Conservation (phyloP, 2,888 invertebrate genomes). For the Caenorhabditis sp. region DNA sequence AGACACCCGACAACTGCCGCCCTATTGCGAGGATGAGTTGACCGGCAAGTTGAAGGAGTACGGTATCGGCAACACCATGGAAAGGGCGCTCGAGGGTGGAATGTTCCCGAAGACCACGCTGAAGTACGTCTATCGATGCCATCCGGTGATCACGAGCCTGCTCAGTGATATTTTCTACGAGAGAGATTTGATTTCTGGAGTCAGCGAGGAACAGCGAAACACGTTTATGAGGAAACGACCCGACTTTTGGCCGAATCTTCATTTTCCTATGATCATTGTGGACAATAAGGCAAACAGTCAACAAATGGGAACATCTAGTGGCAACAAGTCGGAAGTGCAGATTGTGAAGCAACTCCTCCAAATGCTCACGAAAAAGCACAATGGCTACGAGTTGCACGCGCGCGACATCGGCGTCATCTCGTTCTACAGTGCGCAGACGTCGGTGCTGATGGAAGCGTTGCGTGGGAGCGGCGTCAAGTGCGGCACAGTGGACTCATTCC, state of each 20-base stretch:
- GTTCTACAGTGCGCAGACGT: constrained; percentile 29
- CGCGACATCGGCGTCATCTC: constrained; percentile 25
- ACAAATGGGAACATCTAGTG: constrained; percentile 17
- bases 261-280: constrained; percentile 24
- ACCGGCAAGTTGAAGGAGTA: constrained; percentile 15
- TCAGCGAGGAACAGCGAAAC: constrained; percentile 1
- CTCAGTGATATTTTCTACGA: constrained; percentile 35
- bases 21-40: constrained; percentile 14
- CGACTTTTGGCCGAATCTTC: constrained; percentile 23
- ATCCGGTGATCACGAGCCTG: constrained; percentile 15
- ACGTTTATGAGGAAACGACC: neutral
- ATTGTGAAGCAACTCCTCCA: neutral
- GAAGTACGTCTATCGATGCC: constrained; percentile 20
- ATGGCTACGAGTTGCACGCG: neutral
- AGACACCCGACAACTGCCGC: constrained; percentile 33
- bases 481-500: constrained; percentile 32
- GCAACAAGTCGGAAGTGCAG: neutral
- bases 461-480: constrained; percentile 12
- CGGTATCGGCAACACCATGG: constrained; percentile 37
- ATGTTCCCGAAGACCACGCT: constrained; percentile 16
- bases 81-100: neutral
- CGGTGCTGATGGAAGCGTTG: constrained; percentile 17
- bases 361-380: neutral
- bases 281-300: neutral
- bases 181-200: constrained; percentile 8